Base-by-base conservation (phyloP, 2,888 invertebrate genomes). In the Altica lythri region DNA sequence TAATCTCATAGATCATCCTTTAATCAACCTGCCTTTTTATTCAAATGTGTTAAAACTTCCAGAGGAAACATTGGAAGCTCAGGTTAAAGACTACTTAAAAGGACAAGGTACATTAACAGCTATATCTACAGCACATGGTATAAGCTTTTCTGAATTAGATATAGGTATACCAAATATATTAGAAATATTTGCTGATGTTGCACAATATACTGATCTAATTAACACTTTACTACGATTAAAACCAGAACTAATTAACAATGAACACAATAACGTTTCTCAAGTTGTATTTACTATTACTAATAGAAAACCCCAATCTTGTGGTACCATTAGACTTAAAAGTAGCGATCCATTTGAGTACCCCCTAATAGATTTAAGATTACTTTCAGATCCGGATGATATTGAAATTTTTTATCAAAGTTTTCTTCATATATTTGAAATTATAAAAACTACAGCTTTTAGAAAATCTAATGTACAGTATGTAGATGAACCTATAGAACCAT, bases 1-100 rank as follows among this genome's bases (percentile, higher is more conserved):
- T 64, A 89, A 89, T 72, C 79, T 91, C 0, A 88, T 88, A 70
- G 90, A 90, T 70, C n/a, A n/a, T n/a, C n/a, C n/a, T n/a, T n/a
- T n/a, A n/a, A n/a, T n/a, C n/a, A n/a, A n/a, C n/a, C n/a, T n/a
- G n/a, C n/a, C n/a, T n/a, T n/a, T n/a, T n/a, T n/a, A n/a, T n/a
- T n/a, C n/a, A n/a, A n/a, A n/a, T n/a, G n/a, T n/a, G n/a, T n/a
- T n/a, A n/a, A n/a, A n/a, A n/a, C n/a, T n/a, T n/a, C 62, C 88
- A 0, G 73, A 71, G 12, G 75, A 80, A 0, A 27, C 54, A 1
- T 13, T 53, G n/a, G 38, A 22, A 6, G 47, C 84, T 52, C 84
- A 83, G 18, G 75, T 87, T 1, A 80, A 82, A 56, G 86, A 62
- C 9, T 63, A 59, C 29, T 12, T 63, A n/a, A 34, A 52, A 25